These are phyloP conservation scores for Clusia tigrina DNA, from an alignment of 2,888 invertebrate species.

Conservation along the genomic window DNA sequence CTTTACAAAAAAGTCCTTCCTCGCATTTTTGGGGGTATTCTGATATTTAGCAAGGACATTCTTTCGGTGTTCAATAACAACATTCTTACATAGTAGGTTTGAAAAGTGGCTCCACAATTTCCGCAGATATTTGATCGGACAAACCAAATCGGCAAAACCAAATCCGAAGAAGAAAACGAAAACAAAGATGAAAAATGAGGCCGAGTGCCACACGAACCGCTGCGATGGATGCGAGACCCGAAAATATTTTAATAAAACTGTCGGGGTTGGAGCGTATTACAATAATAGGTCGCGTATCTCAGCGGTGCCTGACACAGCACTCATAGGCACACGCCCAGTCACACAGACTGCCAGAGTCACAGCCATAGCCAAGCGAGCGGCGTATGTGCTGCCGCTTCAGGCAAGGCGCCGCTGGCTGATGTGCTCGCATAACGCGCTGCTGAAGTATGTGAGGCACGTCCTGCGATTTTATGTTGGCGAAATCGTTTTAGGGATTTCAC, in stretches of 20 bases:
- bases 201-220: neutral
- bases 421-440: too few species aligned
- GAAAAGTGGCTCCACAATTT: too few species aligned
- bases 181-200: neutral
- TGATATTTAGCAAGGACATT: too few species aligned
- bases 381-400: constrained; percentile 29
- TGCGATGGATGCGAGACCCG: constrained; percentile 16
- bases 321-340: neutral
- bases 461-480: constrained; percentile 41
- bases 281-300: constrained; percentile 54
- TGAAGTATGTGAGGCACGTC: constrained; percentile 55
- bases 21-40: too few species aligned
- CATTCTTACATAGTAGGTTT: too few species aligned
- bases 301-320: neutral
- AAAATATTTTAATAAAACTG: constrained; percentile 60
- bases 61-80: too few species aligned
- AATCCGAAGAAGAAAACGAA: constrained; percentile 14
- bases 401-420: neutral
- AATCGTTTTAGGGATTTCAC: constrained; percentile 2
- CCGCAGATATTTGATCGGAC: too few species aligned
- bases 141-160: constrained; percentile 6
- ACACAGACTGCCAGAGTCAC: neutral
- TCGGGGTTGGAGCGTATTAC: constrained; percentile 46
- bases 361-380: too few species aligned
- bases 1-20: too few species aligned